A percentile compares a stretch with the other conserved stretches of the same genome.
These are phyloP conservation scores for Synanthedon formicaeformis DNA, from an alignment of 2,888 invertebrate species.

Conservation along the genomic window DNA sequence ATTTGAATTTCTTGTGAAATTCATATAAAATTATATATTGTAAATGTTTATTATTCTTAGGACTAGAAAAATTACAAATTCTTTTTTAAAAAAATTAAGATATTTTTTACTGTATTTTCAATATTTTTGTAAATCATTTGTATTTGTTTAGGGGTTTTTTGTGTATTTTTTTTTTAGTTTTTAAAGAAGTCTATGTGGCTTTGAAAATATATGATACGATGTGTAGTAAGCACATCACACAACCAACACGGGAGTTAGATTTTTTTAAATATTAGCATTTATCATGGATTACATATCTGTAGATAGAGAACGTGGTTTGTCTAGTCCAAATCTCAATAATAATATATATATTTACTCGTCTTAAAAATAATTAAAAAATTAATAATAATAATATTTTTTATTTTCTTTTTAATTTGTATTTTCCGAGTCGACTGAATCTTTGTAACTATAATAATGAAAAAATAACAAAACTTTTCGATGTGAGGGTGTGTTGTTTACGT, in stretches of 20 bases:
- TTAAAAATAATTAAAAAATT: constrained; percentile 12
- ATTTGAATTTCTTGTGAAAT: too few relatives aligned
- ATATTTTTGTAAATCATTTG: too few relatives aligned
- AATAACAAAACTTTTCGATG: neutral
- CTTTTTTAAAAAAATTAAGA: too few relatives aligned
- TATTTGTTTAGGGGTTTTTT: too few relatives aligned
- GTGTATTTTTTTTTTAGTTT: too few relatives aligned
- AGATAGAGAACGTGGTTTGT: constrained; percentile 68
- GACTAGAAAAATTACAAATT: too few relatives aligned
- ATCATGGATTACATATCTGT: constrained; percentile 71
- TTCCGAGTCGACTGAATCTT: constrained; percentile 60
- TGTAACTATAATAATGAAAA: constrained; percentile 31
- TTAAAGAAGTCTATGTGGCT: constrained; percentile 23
- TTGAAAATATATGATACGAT: constrained; percentile 46
- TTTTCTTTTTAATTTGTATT: constrained; percentile 35
- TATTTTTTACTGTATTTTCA: too few relatives aligned
- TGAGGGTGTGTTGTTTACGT: neutral
- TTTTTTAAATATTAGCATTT: constrained; percentile 64
- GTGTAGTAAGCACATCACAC: constrained; percentile 50
- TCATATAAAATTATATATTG: too few relatives aligned
- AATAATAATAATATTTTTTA: constrained; percentile 26
- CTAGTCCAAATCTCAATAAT: constrained; percentile 68
- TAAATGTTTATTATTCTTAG: too few relatives aligned
- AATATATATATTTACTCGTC: constrained; percentile 59
- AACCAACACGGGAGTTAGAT: constrained; percentile 55